Base-by-base conservation (phyloP, 2,888 invertebrate species). In the Agriopis marginaria region DNA sequence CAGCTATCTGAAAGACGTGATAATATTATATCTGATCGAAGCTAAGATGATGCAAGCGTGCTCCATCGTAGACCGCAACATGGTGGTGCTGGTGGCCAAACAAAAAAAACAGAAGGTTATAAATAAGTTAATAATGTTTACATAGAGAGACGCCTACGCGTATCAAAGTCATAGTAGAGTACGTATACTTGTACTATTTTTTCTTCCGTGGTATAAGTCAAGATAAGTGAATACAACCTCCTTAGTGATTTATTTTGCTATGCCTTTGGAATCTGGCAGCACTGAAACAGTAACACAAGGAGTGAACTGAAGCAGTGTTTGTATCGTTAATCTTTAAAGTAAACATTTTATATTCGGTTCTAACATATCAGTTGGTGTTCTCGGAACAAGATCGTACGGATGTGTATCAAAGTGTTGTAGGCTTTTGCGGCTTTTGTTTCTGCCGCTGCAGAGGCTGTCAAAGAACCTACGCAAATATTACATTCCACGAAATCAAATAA, bases 401-500 rank as follows among this genome's bases (percentile, higher is more conserved):
- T 14, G 56, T n/a, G 44, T 44, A 56, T 44, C 44, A 44, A 10
- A 44, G 44, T 9, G 56, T 17, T 4, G 56, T 17, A 44, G 45
- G 45, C 32, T 58, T 47, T 3, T 45, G 45, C 45, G 58, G 45
- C 8, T 58, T 54, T 32, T 12, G 58, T 23, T 45, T 45, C 45
- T 9, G 9, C 45, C 45, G 62, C 12, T 10, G 14, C 59, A 59
- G 23, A 42, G 44, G 12, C 23, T 53, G 53, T 53, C 44, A 58
- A 70, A 58, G 68, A 72, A 58, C 74, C 77, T 76, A 74, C 66
- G 74, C 76, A 80, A 83, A 85, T 83, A 84, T 84, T 80, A 80
- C 81, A 82, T 83, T 83, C 77, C 78, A 72, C 72, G 78, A 79
- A 85, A 85, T 84, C 80, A 82, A 83, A 81, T 81, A 87, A 87